Percentiles rank a stretch among this genome's conserved stretches.
phyloP scores from a whole-genome alignment of 2,797 vertebrate species.

The Oophaga sylvatica region DNA sequence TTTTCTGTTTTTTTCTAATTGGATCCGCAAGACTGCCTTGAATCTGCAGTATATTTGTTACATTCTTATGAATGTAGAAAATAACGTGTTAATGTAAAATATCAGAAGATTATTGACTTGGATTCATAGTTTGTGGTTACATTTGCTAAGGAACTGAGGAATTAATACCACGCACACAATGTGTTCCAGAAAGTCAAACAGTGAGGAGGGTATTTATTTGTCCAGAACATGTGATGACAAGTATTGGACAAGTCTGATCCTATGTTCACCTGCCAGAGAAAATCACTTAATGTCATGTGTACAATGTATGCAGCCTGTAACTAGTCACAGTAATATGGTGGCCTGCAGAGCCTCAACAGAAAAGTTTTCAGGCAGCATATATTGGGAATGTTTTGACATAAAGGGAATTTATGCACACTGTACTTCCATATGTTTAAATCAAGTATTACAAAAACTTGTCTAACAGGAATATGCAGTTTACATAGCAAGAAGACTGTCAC shows the following conservation, averaged over 20 bases:
- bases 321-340: background rate
- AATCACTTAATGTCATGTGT: constrained; percentile 5
- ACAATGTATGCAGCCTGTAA: background rate
- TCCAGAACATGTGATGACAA: background rate
- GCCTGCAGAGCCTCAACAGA: background rate
- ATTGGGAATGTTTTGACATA: background rate
- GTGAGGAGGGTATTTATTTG: background rate
- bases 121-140: background rate
- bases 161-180: constrained; percentile 9
- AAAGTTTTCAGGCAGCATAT: background rate
- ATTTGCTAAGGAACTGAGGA: constrained; percentile 28
- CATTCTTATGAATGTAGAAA: background rate
- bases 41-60: background rate
- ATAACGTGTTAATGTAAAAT: background rate
- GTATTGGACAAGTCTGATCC: background rate
- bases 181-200: constrained; percentile 18
- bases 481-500: constrained; percentile 1
- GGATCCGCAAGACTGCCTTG: no score
- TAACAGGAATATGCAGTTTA: constrained; percentile 40
- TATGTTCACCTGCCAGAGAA: background rate
- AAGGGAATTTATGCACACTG: background rate
- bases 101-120: background rate
- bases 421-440: constrained; percentile 22
- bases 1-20: no score
- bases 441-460: constrained; percentile 28